Percentiles rank a stretch among this genome's conserved stretches.
Conservation (phyloP, 2,888 invertebrate genomes). For the Caenorhabditis angaria region DNA sequence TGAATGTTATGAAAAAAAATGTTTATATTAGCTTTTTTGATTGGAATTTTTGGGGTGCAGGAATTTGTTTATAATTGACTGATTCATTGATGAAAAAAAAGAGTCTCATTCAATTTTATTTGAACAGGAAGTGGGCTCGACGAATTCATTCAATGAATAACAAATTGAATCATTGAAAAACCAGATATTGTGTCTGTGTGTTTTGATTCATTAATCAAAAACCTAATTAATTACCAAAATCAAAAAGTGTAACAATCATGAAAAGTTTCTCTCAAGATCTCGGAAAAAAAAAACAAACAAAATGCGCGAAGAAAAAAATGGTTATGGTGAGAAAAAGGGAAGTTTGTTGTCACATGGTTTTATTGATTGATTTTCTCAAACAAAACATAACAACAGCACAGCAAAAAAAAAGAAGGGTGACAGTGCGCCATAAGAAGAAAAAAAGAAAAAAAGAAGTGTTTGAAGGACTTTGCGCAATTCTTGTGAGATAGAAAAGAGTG, state of each 20-base stretch:
- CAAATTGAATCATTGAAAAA: too few species aligned
- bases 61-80: not conserved
- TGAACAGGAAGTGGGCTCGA: too few species aligned
- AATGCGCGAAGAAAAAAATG: slow-evolving; percentile 6
- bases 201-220: too few species aligned
- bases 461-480: slow-evolving; percentile 32
- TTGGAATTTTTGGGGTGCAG: not conserved
- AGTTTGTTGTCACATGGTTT: not conserved
- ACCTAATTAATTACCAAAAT: too few species aligned
- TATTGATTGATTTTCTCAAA: slow-evolving; percentile 1
- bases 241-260: too few species aligned
- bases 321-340: slow-evolving; percentile 6
- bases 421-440: slow-evolving; percentile 4
- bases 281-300: not conserved
- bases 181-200: too few species aligned
- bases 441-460: slow-evolving; percentile 2
- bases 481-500: too few species aligned
- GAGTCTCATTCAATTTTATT: not conserved
- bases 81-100: not conserved
- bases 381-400: not conserved
- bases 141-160: too few species aligned
- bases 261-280: too few species aligned
- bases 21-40: not conserved
- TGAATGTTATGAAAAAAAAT: not conserved
- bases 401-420: not conserved